Conservation (phyloP, 2,888 invertebrate genomes). For the Eupelmus urozonus region DNA sequence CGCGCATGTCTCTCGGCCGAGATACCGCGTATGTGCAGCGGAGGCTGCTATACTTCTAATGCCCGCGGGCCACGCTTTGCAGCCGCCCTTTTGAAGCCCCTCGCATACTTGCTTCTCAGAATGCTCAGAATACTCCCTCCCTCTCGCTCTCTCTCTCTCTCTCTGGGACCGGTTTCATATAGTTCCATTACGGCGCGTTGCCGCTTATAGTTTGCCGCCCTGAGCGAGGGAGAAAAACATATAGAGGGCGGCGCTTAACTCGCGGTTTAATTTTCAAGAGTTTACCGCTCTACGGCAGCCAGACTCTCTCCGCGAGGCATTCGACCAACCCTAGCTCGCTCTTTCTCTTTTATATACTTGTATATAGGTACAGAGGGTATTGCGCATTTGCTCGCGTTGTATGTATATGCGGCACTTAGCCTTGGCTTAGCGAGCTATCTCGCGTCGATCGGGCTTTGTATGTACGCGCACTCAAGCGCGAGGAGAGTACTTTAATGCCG, state of each 20-base stretch:
- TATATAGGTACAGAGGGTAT: no score
- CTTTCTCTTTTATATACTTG: background rate
- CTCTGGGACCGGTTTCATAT: constrained; percentile 63
- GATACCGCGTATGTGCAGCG: constrained; percentile 39
- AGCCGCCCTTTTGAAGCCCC: constrained; percentile 65
- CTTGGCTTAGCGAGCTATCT: no score
- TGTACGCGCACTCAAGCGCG: background rate
- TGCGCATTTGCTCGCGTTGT: no score
- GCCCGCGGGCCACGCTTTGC: constrained; percentile 68
- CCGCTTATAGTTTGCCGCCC: constrained; percentile 31
- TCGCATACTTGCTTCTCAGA: constrained; percentile 68
- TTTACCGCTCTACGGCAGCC: no score
- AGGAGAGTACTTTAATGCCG: background rate
- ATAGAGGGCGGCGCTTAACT: constrained; percentile 49
- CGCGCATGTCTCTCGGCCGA: background rate
- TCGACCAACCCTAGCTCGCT: background rate
- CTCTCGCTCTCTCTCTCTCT: no score
- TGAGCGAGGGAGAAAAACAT: background rate
- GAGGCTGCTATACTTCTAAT: constrained; percentile 62
- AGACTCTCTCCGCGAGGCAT: constrained; percentile 44
- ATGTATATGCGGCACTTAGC: no score
- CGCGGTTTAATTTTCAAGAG: constrained; percentile 62
- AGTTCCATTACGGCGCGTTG: constrained; percentile 56
- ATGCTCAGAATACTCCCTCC: constrained; percentile 71
- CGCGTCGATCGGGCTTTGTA: no score